These are phyloP conservation scores for Desoria tigrina DNA, from an alignment of 2,888 invertebrate genomes.

Conservation along the genomic window DNA sequence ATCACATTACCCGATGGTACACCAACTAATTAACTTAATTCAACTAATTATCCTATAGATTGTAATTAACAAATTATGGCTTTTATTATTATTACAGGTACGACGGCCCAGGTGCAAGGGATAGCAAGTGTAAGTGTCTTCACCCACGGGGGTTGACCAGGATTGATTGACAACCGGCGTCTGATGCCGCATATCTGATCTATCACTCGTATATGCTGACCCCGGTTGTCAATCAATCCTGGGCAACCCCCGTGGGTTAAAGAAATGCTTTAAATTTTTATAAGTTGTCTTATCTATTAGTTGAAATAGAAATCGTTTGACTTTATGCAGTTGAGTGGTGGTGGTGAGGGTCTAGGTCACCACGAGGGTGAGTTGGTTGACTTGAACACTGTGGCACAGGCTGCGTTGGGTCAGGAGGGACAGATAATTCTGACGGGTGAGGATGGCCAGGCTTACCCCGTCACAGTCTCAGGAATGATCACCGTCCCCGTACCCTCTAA, in stretches of 20 bases:
- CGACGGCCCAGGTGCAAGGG: slow-evolving; percentile 85
- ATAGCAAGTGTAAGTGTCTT: slow-evolving; percentile 67
- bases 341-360: slow-evolving; percentile 54
- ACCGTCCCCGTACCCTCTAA: slow-evolving; percentile 92
- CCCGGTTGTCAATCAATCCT: too few relatives aligned
- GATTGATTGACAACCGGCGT: background rate
- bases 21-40: too few relatives aligned
- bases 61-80: too few relatives aligned
- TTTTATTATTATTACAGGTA: too few relatives aligned
- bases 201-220: too few relatives aligned
- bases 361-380: slow-evolving; percentile 73
- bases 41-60: too few relatives aligned
- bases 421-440: slow-evolving; percentile 93
- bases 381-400: slow-evolving; percentile 84
- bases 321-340: slow-evolving; percentile 54
- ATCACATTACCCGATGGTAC: slow-evolving; percentile 94
- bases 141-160: too few relatives aligned
- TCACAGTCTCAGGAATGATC: slow-evolving; percentile 89
- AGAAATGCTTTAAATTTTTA: too few relatives aligned
- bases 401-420: slow-evolving; percentile 86
- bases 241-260: too few relatives aligned
- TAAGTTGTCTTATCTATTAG: too few relatives aligned
- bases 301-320: background rate
- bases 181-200: too few relatives aligned
- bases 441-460: slow-evolving; percentile 84